Evolutionary conservation across 2,888 invertebrate species (phyloP), one percentile per base, ranked within the genome.

Genomic region (Tryphoninae sp.): DNA sequence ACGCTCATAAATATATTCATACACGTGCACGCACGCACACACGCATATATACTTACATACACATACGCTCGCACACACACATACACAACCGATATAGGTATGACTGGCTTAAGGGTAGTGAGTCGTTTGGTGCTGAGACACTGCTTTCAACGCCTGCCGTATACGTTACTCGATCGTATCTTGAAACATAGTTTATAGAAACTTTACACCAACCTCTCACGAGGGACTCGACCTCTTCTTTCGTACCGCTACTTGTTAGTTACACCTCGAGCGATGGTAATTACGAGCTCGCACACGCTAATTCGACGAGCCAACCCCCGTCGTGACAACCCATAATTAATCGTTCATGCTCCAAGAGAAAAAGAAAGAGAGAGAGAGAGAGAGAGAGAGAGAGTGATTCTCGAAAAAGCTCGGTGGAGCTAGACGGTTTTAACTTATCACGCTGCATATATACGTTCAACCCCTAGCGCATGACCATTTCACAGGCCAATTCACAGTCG

Each of bases 121-220:
- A 78, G 74, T 19, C 62, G 45, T 22, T 80, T 59, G 82, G 79
- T 80, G 76, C 82, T 82, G 82, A 82, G 82, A 82, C 64, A 73
- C 82, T 80, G 82, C 82, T 64, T 68, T 76, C 68, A 72, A 73
- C 73, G 58, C 69, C 59, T 73, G 49, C 53, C 59, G 40, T 26
- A 62, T 8, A 71, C 55, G 67, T 79, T 75, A 76, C 68, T 55
- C 67, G 81, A 78, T 81, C 67, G 61, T 78, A 78, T 75, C 75
- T 45, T 33, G 16, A 61, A 67, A 53, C 71, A 78, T 78, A 59
- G 42, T 71, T 78, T 75, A 55, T 49, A 61, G 74, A 75, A 75
- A 78, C 75, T 75, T 75, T 67, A 72, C 78, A 72, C 69, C 69
- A 65, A 16, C 72, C 49, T 45, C 58, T 22, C 64, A 45, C 22